Conservation (phyloP, 1,140 invertebrate species). For the Anastrepha obliqua region DNA sequence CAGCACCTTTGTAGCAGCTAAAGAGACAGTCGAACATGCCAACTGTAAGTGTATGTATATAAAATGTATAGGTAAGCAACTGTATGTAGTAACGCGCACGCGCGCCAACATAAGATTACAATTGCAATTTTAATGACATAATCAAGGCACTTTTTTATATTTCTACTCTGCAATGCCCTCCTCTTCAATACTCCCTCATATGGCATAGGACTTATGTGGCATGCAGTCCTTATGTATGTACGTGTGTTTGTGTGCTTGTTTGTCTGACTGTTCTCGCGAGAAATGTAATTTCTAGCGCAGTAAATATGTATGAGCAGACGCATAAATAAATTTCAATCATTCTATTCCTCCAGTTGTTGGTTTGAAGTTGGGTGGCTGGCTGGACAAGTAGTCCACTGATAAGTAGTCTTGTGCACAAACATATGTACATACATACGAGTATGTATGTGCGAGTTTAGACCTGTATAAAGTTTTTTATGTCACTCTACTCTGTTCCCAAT, state of each 20-base stretch:
- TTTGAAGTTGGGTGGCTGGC: not conserved
- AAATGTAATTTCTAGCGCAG: constrained; percentile 11
- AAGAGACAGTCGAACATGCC: not conserved
- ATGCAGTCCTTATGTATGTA: not conserved
- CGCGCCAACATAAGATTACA: constrained; percentile 40
- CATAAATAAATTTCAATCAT: constrained; percentile 48
- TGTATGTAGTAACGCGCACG: not conserved
- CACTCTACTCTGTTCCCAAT: not conserved
- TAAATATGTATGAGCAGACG: not conserved
- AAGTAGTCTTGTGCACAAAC: not conserved
- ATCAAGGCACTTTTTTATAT: constrained; percentile 34
- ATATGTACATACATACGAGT: too few species aligned
- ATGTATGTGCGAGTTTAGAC: not conserved
- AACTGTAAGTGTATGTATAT: not conserved
- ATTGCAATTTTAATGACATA: constrained; percentile 45
- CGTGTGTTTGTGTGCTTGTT: too few species aligned
- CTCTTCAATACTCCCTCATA: constrained; percentile 31
- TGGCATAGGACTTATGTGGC: not conserved
- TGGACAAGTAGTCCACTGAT: not conserved
- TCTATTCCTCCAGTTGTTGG: not conserved
- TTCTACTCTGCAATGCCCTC: not conserved
- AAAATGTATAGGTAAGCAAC: not conserved
- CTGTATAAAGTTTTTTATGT: not conserved
- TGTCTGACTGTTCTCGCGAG: not conserved
- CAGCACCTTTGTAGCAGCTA: constrained; percentile 24